Conservation (phyloP, 2,797 vertebrate species). For the Ficedula albicollis region DNA sequence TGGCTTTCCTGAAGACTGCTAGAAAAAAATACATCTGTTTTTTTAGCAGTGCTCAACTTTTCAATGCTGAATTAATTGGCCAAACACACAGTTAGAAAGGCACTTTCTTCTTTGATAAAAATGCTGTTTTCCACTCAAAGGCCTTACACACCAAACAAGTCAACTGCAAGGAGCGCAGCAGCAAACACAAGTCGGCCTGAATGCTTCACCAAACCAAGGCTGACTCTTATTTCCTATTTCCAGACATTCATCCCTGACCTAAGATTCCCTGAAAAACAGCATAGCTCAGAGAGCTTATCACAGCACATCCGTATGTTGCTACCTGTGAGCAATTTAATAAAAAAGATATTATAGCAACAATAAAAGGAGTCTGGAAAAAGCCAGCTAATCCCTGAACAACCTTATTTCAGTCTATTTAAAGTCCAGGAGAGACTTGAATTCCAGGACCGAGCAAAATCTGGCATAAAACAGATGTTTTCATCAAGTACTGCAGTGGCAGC, state of each 20-base stretch:
- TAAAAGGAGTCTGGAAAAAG: constrained; percentile 18
- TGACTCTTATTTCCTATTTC: neutral
- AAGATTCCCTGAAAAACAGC: neutral
- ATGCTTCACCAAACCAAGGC: neutral
- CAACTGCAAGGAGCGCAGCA: neutral
- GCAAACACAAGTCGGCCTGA: neutral
- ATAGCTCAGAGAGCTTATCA: neutral
- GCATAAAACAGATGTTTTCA: constrained; percentile 34
- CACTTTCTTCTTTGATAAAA: constrained; percentile 5
- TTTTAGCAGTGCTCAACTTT: neutral
- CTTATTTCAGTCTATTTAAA: constrained; percentile 58
- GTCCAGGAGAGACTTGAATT: constrained; percentile 14
- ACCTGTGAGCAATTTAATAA: constrained; percentile 56
- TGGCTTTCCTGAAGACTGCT: neutral
- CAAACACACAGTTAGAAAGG: neutral
- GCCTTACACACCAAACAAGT: neutral
- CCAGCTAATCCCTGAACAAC: constrained; percentile 26
- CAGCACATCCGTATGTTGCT: neutral
- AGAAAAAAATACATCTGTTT: neutral
- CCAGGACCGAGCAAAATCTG: neutral
- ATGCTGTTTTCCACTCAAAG: constrained; percentile 19
- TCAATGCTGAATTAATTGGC: constrained; percentile 13
- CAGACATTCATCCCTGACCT: neutral
- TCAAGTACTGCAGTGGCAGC: neutral
- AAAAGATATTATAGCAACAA: constrained; percentile 24